Evolutionary conservation across 2,113 vertebrate genomes (phyloP), one percentile per base, ranked within the genome.

Genomic region (Ariopsis seemanni): DNA sequence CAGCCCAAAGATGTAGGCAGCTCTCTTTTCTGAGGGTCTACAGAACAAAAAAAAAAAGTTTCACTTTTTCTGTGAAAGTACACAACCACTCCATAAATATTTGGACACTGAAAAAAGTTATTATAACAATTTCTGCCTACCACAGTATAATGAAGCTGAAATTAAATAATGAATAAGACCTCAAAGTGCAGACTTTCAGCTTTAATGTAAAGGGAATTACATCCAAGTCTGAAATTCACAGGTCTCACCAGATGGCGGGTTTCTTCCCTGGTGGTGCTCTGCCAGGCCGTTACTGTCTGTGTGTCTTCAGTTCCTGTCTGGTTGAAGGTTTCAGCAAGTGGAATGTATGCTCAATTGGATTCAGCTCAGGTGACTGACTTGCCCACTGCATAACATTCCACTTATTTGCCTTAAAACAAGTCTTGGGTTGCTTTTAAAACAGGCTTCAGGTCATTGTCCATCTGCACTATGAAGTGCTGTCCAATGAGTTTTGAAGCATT

Each of bases 1-100:
- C 15, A 78, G 90, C 20, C 10, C 34, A 60, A 18, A n/a, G 50
- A 74, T 92, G 94, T 92, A 90, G 93, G 10, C 83, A 81, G 88
- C 87, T 67, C 90, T 93, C 88, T 92, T 93, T 90, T 91, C 87
- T 82, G 92, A 63, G n/a, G 81, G 57, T 90, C 95, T 96, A 90
- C n/a, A 71, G 53, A n/a, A 89, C 55, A 89, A 88, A 78, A 8
- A 34, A 11, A 20, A n/a, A 79, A 57, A 14, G 14, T n/a, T 48
- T n/a, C 20, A 67, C 42, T 42, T 58, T 82, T 42, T 7, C 20
- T n/a, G 6, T 17, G 12, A 55, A 55, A 30, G 11, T 55, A 2
- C 1, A 25, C 72, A 25, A 10, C 17, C 18, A 75, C 42, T 25
- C 72, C 72, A 75, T 25, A 22, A 50, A 75, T 25, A 75, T 75